Base-by-base conservation (phyloP, 2,888 invertebrate genomes). In the Eupithecia pulchellata region DNA sequence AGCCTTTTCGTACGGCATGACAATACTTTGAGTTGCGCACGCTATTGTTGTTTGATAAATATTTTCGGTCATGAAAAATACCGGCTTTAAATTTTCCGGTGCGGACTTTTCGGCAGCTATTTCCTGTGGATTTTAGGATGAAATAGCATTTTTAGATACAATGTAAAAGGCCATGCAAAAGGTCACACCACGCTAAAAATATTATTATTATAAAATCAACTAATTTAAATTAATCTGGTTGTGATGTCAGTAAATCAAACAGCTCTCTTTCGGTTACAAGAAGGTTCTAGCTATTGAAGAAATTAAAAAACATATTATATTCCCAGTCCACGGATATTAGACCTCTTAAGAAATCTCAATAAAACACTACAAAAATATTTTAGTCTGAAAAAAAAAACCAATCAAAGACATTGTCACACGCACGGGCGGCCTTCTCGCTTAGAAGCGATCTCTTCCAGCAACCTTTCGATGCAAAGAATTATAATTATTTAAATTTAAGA, bases 21-120 rank as follows among this genome's bases (percentile, higher is more conserved):
- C 20, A 68, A 75, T 67, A 66, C 39, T 69, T 66, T 60, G 63
- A 69, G 65, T 64, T 65, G 17, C 27, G 13, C 13, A 57, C 8
- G 17, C 57, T 64, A 63, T 71, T 63, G 72, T 67, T 72, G 64
- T 57, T n/a, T 30, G 20, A 36, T 30, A 64, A 52, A 67, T 73
- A 69, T 73, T 76, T 74, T 72, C 64, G 39, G 36, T 65, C 17
- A 64, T 66, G 62, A 70, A 75, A 77, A 68, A 72, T 73, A 72
- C 73, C 67, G 27, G 64, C 57, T 63, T 75, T 73, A 74, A 73
- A 74, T 77, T 75, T 78, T 75, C 71, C 75, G 66, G 61, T 72
- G 65, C 58, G 55, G 65, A 71, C 32, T 60, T 14, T 34, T 25
- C 20, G 14, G 60, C 20, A 34, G n/a, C 11, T 32, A 20, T 20